Evolutionary conservation across 2,888 invertebrate species (phyloP), one percentile per base, ranked within the genome.

Genomic region (Yponomeuta sedellus): DNA sequence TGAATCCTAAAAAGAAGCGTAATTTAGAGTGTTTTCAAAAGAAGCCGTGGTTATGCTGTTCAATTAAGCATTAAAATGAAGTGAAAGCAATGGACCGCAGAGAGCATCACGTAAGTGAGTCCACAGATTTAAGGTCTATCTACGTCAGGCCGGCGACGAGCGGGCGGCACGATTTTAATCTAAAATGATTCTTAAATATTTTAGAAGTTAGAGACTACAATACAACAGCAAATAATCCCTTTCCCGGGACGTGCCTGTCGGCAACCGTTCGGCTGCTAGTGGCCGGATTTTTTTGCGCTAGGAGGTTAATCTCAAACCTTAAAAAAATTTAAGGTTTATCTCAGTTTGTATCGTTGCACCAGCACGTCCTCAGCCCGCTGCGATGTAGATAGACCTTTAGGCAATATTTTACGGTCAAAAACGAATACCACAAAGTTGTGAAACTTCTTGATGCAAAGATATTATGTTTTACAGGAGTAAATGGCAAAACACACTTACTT

Each of bases 41-140:
- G 44, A 52, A 16, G 44, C 16, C 4, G 44, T 16, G 16, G 44
- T 52, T 16, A 52, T 52, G 44, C 16, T 16, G 44, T 16, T 52
- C 44, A 52, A 52, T 52, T 10, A 16, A 4, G 34, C 34, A 5
- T 34, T 34, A 34, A 34, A 52, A 52, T 52, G 16, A 22, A 59
- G 59, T 20, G 59, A 59, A 58, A 58, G 58, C 22, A 58, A 59
- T 59, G 2, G 11, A 59, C 59, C 59, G 11, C 59, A 59, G 20
- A 59, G 25, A 5, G 11, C 22, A 59, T 59, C 59, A 16, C 16
- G 44, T 16, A 52, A 52, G 34, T 34, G 34, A 34, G 34, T 34
- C 34, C 34, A 34, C 34, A 10, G 12, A 52, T 16, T 3, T 52
- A 16, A 52, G 44, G 12, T 16, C 12, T 12, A 52, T 52, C 16